Conservation (phyloP, 2,113 vertebrate species). For the Oreochromis aureus region DNA sequence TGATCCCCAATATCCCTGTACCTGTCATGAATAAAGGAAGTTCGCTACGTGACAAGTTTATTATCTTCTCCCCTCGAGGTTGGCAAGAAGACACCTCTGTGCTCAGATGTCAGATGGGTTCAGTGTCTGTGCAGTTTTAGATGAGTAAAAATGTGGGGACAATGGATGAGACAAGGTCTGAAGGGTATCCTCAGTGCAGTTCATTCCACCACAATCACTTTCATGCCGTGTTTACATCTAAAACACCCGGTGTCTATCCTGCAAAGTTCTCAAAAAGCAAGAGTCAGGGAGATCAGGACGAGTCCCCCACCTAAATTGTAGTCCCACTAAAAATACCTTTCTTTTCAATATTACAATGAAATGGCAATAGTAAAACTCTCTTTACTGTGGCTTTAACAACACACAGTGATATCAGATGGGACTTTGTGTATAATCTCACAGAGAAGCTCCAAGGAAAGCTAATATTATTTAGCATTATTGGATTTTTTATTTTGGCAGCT, state of each 20-base stretch:
- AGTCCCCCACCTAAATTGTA: background rate
- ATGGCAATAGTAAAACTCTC: background rate
- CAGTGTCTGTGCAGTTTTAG: background rate
- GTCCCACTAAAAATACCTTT: background rate
- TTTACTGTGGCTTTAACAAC: background rate
- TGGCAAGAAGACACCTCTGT: slow-evolving; percentile 4
- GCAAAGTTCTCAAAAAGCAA: background rate
- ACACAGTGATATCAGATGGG: background rate
- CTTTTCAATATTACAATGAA: background rate
- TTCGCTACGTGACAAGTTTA: slow-evolving; percentile 42
- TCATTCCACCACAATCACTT: slow-evolving; percentile 16
- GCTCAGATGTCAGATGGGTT: slow-evolving; percentile 1
- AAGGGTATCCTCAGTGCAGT: background rate
- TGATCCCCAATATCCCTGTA: slow-evolving; percentile 41
- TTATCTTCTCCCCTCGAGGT: slow-evolving; percentile 18
- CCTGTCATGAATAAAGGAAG: slow-evolving; percentile 40
- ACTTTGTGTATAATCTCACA: background rate
- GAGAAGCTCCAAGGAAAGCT: background rate
- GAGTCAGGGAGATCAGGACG: background rate
- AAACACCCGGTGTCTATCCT: background rate
- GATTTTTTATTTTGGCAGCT: background rate
- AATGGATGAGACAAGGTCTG: background rate
- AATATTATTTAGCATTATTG: background rate
- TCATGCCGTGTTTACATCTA: slow-evolving; percentile 13
- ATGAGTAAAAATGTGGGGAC: background rate